Base-by-base conservation (phyloP, 2,888 invertebrate species). In the Trachelus troglodyta region DNA sequence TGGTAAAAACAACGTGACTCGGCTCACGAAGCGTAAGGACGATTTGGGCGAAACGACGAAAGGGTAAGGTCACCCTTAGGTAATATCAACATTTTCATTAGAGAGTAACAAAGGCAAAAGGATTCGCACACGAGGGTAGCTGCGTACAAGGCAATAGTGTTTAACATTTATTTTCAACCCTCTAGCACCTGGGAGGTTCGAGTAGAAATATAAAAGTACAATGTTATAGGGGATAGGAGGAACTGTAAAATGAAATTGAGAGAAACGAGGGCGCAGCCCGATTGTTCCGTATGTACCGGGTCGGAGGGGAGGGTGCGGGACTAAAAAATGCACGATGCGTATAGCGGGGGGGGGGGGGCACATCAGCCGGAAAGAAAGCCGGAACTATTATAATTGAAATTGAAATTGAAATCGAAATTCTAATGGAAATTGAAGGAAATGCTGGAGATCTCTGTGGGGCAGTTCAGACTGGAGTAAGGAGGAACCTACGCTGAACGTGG, bases 321-420 rank as follows among this genome's bases (percentile, higher is more conserved):
- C 79, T 80, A 79, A 79, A 82, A 81, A 82, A 84, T 81, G 78
- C 76, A 81, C 73, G 81, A 81, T 78, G 80, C 79, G 79, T 78
- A 78, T 74, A 76, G 77, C 80, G 79, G 3, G 12, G 35, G 35
- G 11, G 34, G 3, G 35, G 35, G 81, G 79, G 78, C 80, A 83
- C 81, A 77, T 81, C 71, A 69, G 77, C 34, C 37, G 75, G 81
- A 79, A 78, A 83, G 79, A 82, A 83, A 82, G 83, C 81, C 85
- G 84, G 84, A 86, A 88, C 83, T 88, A 88, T 88, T 89, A 86
- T 86, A 89, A 90, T 90, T 90, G 88, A 89, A 89, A 88, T 87
- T 87, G 86, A 89, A 87, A 84, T 85, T 56, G 56, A 56, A 56
- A 56, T 56, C 56, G 56, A 56, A 56, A 56, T 56, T 56, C 56